Evolutionary conservation across 1,140 invertebrate species (phyloP), one percentile per base, ranked within the genome.

Genomic region (Drosophila micromelanica): DNA sequence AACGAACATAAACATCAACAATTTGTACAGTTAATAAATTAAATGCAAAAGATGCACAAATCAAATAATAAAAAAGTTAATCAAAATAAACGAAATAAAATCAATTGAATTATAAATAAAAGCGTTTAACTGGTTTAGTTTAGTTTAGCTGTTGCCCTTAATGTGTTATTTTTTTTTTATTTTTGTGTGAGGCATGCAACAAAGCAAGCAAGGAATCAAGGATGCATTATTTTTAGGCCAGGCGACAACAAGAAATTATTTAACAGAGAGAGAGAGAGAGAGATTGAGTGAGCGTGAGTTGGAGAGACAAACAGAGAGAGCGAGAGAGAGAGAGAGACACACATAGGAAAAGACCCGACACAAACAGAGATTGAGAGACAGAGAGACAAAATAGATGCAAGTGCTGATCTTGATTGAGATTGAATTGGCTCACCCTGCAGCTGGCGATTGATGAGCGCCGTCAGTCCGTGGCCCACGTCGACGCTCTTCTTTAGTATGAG

Each of bases 401-500:
- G 20, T 15, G 38, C 7, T 1, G n/a, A 1, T 9, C 3, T 20
- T 5, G 5, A 3, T 20, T 5, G 5, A 3, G 17, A 3, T 13
- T 13, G 1, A 12, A 0, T 6, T 20, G 17, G 9, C 80, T 91
- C 94, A 96, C 96, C 95, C 95, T 96, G 95, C 64, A 96, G 92
- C 92, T 96, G 95, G 71, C 95, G 93, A 92, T 95, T 96, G 56
- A 96, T 95, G 57, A 96, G 92, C 32, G 95, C 95, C 57, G 95
- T 96, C 82, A 96, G 95, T 72, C 95, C 95, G 74, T 95, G 95
- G 48, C 95, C 95, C 46, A 89, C 84, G 77, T 96, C 95, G 12
- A 94, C 94, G 37, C 94, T 93, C 90, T 96, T 96, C 93, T 96
- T 96, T 12, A 96, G 94, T 27, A 96, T 95, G 65, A 96, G 93